Conservation (phyloP, 1,140 invertebrate genomes). For the Dinothrombium tinctorium region DNA sequence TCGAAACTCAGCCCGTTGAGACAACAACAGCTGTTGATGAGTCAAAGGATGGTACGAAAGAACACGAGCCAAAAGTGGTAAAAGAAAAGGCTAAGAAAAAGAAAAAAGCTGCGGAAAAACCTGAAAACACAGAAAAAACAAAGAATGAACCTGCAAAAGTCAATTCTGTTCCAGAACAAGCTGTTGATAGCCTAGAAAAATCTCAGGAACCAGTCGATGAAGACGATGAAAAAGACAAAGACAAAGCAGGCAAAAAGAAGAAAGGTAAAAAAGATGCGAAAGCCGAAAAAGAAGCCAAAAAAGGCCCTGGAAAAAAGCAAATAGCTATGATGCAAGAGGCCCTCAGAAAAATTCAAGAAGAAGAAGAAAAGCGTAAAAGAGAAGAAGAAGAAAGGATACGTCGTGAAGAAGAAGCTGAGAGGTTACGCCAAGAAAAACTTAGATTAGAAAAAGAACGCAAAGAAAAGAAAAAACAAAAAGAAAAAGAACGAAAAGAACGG, state of each 20-base stretch:
- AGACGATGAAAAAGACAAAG: too few species aligned
- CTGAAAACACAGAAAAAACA: neutral
- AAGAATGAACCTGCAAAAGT: too few species aligned
- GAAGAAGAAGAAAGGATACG: conserved; percentile 57
- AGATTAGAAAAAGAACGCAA: conserved; percentile 48
- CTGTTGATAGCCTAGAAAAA: too few species aligned
- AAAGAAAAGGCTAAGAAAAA: neutral
- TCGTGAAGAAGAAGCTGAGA: conserved; percentile 35
- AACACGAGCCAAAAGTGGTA: neutral
- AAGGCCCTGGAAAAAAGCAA: conserved; percentile 8
- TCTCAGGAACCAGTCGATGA: neutral
- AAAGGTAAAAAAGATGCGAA: conserved; percentile 10
- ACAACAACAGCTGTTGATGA: neutral
- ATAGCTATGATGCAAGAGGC: conserved; percentile 10
- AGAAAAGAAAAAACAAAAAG: conserved; percentile 72
- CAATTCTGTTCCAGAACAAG: too few species aligned
- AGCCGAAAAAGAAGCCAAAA: conserved; percentile 12
- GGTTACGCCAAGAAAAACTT: conserved; percentile 24
- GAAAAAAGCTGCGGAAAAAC: neutral
- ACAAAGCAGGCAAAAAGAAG: conserved; percentile 15
- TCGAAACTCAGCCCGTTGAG: neutral
- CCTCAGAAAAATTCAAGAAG: conserved; percentile 44
- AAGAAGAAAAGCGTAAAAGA: conserved; percentile 32
- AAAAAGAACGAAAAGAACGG: conserved; percentile 76
- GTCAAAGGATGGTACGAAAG: neutral